phyloP scores from a whole-genome alignment of 2,888 invertebrate genomes.

The Apomyelois bistriatella region DNA sequence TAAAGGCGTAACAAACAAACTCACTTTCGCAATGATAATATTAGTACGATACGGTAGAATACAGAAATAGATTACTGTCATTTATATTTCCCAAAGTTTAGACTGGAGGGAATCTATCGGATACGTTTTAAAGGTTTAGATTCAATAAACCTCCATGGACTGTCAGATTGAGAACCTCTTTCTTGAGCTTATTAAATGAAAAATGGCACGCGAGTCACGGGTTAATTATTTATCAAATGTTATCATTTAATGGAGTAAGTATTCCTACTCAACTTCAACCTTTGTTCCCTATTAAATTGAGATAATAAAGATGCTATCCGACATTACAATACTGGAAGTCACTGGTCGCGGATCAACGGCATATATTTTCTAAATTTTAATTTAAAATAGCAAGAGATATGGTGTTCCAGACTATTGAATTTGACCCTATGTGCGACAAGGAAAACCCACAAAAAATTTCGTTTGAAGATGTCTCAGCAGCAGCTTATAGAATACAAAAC shows the following conservation, averaged over 20 bases:
- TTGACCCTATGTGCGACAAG: slow-evolving; percentile 82
- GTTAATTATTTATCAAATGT: slow-evolving; percentile 11
- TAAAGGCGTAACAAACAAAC: no score
- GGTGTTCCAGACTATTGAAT: slow-evolving; percentile 70
- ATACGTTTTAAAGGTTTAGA: no score
- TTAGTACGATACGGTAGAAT: no score
- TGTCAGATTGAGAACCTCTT: not conserved
- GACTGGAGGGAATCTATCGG: no score
- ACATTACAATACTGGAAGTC: not conserved
- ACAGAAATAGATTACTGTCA: no score
- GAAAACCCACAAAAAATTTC: slow-evolving; percentile 84
- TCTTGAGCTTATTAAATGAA: not conserved
- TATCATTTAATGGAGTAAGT: not conserved
- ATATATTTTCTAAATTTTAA: no score
- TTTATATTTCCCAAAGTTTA: no score
- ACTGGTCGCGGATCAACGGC: not conserved
- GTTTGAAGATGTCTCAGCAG: slow-evolving; percentile 93
- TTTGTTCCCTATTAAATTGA: slow-evolving; percentile 1
- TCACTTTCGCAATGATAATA: no score
- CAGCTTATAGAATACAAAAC: slow-evolving; percentile 91
- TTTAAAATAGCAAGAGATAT: slow-evolving; percentile 26
- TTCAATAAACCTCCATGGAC: no score
- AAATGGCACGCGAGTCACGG: slow-evolving; percentile 1
- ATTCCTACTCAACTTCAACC: slow-evolving; percentile 7
- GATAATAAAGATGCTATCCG: not conserved